Conservation (phyloP, 2,797 vertebrate species). For the Ctenochaetus hawaiiensis region DNA sequence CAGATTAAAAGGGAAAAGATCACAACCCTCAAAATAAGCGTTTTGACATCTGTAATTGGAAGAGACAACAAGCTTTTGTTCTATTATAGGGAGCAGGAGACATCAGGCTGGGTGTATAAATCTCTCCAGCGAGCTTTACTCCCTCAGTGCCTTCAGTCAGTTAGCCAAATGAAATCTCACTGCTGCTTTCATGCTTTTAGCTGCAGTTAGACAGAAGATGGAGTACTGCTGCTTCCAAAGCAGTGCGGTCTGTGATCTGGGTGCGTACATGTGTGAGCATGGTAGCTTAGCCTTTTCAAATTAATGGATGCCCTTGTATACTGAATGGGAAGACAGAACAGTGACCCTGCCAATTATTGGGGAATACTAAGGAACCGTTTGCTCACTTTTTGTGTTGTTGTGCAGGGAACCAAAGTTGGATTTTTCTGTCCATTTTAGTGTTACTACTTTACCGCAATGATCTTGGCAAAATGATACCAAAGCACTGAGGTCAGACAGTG, state of each 20-base stretch:
- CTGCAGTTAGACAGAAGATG: constrained; percentile 81
- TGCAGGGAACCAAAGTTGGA: constrained; percentile 30
- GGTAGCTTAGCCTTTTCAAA: constrained; percentile 72
- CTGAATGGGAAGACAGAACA: constrained; percentile 62
- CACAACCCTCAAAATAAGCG: constrained; percentile 89
- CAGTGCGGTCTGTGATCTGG: constrained; percentile 72
- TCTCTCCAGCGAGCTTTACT: constrained; percentile 78
- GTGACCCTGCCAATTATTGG: constrained; percentile 68
- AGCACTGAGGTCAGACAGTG: constrained; percentile 66
- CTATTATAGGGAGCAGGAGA: constrained; percentile 80
- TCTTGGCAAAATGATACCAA: constrained; percentile 59
- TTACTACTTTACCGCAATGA: constrained; percentile 47
- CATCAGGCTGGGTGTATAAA: constrained; percentile 79
- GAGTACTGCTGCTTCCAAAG: constrained; percentile 79
- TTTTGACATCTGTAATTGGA: constrained; percentile 90
- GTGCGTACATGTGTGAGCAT: constrained; percentile 58
- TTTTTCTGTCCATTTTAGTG: constrained; percentile 15
- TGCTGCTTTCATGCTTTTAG: constrained; percentile 85
- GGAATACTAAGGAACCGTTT: constrained; percentile 34
- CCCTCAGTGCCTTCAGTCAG: constrained; percentile 82
- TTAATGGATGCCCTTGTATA: constrained; percentile 73
- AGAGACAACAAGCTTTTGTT: constrained; percentile 89
- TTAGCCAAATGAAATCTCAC: constrained; percentile 86
- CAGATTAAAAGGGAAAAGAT: constrained; percentile 93
- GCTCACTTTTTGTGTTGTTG: constrained; percentile 28